phyloP scores from a whole-genome alignment of 2,888 invertebrate species.

The Pherbina coryleti region DNA sequence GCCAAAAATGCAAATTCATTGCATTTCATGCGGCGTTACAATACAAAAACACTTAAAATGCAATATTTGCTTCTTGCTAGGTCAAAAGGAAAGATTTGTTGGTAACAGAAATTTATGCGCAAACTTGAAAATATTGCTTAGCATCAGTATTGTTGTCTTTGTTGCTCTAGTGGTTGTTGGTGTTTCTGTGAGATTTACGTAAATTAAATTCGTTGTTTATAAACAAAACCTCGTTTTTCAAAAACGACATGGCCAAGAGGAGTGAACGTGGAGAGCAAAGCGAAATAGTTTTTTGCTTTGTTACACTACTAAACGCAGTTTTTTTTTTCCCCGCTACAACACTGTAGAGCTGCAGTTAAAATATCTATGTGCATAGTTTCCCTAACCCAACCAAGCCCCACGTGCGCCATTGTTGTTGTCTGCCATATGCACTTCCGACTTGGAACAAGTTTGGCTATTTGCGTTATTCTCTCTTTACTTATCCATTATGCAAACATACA shows the following conservation, averaged over 20 bases:
- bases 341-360: conserved; percentile 1
- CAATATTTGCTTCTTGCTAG: conserved; percentile 29
- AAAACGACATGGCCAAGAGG: neutral
- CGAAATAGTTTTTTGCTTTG: neutral
- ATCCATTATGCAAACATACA: conserved; percentile 32
- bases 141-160: neutral
- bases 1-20: conserved; percentile 24
- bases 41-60: conserved; percentile 21
- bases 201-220: conserved; percentile 30
- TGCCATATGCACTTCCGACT: conserved; percentile 3
- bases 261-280: neutral
- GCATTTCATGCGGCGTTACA: conserved; percentile 13
- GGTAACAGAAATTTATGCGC: conserved; percentile 17
- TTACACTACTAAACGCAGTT: conserved; percentile 7
- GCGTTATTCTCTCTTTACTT: conserved; percentile 17
- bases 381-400: neutral
- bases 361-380: neutral
- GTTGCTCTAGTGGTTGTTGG: neutral
- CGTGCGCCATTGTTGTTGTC: neutral
- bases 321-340: neutral
- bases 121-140: conserved; percentile 18
- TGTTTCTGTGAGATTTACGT: conserved; percentile 12
- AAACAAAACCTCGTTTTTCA: conserved; percentile 35
- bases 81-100: conserved; percentile 16
- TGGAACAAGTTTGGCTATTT: neutral